Evolutionary conservation across 2,113 vertebrate species (phyloP), one percentile per base, ranked within the genome.

Genomic region (Notechis scutatus): DNA sequence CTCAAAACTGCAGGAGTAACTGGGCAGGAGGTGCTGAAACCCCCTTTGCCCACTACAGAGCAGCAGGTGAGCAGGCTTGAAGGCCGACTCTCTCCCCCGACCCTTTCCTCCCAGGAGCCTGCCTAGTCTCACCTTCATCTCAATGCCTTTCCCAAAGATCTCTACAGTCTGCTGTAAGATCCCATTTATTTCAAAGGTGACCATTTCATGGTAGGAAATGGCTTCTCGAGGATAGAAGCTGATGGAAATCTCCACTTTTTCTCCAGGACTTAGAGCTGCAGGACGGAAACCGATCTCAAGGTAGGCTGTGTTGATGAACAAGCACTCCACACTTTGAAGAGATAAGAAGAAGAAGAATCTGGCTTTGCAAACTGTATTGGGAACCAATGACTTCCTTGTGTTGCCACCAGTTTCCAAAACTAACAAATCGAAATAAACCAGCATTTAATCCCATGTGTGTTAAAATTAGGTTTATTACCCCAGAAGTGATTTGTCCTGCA

Each of bases 151-250:
- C 10, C 99, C 99, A 93, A 94, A 97, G 92, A 99, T 96, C 90
- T 98, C 98, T 85, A 99, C 94, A 1, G 93, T 95, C 92, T 98
- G 96, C 5, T 95, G 97, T 85, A 96, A 96, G 50, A 97, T 97
- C 15, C 97, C 97, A 10, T 98, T 98, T 87, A 99, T 97, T 95
- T 98, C 96, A 96, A 99, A 99, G 93, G 96, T 93, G 92, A 99
- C 90, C 50, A 96, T 96, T 57, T 98, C 98, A 0, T 94, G 96
- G 91, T 99, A 99, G 34, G 29, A 95, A 1, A 95, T 59, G 2
- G 93, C 93, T 93, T 98, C 98, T 85, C 95, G 96, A 0, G 99
- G 98, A 92, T 96, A 98, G 96, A 99, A 99, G 34, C 87, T 97
- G 94, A 99, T 94, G 0, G 97, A 97, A 45, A 99, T 96, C 87